Conservation (phyloP, 2,797 vertebrate species). For the Gambelia wislizenii region DNA sequence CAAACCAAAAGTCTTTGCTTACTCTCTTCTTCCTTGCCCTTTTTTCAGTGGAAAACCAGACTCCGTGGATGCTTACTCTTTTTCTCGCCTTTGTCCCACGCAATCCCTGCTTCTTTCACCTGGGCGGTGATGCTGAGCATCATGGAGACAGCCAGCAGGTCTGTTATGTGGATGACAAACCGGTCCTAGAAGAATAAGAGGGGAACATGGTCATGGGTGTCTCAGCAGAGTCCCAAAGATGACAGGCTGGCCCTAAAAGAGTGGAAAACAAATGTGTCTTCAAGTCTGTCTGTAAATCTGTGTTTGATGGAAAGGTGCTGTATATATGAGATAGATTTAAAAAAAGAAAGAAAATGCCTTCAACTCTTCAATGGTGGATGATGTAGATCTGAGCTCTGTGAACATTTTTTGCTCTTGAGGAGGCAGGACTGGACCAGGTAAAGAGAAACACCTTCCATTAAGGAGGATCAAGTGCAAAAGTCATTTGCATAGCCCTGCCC, state of each 20-base stretch:
- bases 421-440: background rate
- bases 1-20: too few species aligned
- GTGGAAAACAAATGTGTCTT: too few species aligned
- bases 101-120: constrained; percentile 96
- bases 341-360: background rate
- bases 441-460: background rate
- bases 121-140: constrained; percentile 98
- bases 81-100: constrained; percentile 99
- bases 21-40: background rate
- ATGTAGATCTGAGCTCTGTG: too few species aligned
- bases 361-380: background rate
- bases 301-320: background rate
- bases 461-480: background rate
- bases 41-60: background rate
- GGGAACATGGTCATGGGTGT: background rate
- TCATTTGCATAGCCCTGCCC: background rate
- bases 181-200: constrained; percentile 85
- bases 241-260: background rate
- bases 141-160: constrained; percentile 96
- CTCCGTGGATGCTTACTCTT: constrained; percentile 85
- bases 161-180: constrained; percentile 97
- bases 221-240: background rate
- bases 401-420: background rate
- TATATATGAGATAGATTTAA: background rate
- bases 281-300: too few species aligned